phyloP scores from a whole-genome alignment of 2,797 vertebrate genomes.

The Taeniopygia guttata region DNA sequence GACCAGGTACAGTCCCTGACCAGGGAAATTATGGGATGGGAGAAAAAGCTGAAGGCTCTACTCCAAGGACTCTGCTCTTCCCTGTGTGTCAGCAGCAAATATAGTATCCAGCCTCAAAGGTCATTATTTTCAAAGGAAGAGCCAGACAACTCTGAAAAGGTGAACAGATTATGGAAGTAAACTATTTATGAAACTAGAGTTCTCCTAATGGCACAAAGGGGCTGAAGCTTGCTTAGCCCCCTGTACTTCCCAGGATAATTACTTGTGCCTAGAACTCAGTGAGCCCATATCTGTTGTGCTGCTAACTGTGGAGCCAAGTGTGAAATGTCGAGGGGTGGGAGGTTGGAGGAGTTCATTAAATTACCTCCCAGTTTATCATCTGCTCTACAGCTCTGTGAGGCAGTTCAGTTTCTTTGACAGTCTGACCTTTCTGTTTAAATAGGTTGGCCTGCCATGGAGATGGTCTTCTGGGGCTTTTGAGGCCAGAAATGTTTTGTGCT shows the following conservation, averaged over 20 bases:
- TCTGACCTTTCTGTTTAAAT: slow-evolving; percentile 64
- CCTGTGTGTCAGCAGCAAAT: neutral
- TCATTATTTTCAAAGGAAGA: neutral
- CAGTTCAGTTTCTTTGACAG: slow-evolving; percentile 37
- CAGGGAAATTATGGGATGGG: neutral
- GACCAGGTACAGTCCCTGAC: neutral
- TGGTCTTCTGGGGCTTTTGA: slow-evolving; percentile 25
- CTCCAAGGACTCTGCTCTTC: neutral
- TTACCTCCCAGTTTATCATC: slow-evolving; percentile 22
- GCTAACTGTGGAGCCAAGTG: neutral
- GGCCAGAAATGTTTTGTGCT: slow-evolving; percentile 23
- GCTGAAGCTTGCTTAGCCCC: neutral
- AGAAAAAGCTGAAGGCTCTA: neutral
- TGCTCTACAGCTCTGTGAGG: neutral
- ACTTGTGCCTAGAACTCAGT: neutral
- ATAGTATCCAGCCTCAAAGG: neutral
- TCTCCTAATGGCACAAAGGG: neutral
- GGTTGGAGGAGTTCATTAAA: slow-evolving; percentile 20
- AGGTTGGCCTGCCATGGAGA: slow-evolving; percentile 1
- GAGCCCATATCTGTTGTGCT: neutral
- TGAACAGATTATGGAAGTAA: neutral
- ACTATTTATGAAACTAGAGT: neutral
- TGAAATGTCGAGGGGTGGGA: neutral
- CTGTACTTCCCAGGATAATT: neutral
- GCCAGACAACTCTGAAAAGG: neutral